A percentile compares a stretch with the other conserved stretches of the same genome.
Evolutionary conservation across 92 coral and sea anemone species (phyloP).

Genomic region (Siderastrea siderea): DNA sequence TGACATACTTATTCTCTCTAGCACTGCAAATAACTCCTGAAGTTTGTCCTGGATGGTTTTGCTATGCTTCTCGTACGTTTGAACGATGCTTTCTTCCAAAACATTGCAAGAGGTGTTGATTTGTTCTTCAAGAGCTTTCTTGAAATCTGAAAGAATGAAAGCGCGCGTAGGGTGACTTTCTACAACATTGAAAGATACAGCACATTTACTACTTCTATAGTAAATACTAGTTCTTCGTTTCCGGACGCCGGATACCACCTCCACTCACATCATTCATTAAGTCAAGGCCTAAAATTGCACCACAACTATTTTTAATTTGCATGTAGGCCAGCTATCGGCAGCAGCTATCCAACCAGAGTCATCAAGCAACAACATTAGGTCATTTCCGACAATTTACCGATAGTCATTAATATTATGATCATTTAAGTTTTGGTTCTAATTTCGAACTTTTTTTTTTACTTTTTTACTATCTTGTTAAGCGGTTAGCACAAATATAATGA

Average conservation of each 20-base stretch:
- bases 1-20: constrained; percentile 94
- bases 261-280: too few relatives aligned
- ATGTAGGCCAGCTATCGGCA: too few relatives aligned
- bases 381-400: too few relatives aligned
- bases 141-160: constrained; percentile 68
- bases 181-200: too few relatives aligned
- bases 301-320: too few relatives aligned
- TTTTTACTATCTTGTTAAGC: not conserved
- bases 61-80: constrained; percentile 87
- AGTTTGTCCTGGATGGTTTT: constrained; percentile 93
- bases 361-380: too few relatives aligned
- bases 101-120: constrained; percentile 81
- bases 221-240: not conserved
- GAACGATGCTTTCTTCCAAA: constrained; percentile 94
- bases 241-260: not conserved
- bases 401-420: too few relatives aligned
- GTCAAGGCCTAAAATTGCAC: too few relatives aligned
- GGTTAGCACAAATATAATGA: not conserved
- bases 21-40: constrained; percentile 89
- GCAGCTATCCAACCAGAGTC: too few relatives aligned
- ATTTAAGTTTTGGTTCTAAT: too few relatives aligned
- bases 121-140: constrained; percentile 89
- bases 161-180: not conserved
- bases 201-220: not conserved
- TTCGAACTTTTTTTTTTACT: not conserved